Conservation (phyloP, 2,888 invertebrate species). For the Tromatobia lineatoria region DNA sequence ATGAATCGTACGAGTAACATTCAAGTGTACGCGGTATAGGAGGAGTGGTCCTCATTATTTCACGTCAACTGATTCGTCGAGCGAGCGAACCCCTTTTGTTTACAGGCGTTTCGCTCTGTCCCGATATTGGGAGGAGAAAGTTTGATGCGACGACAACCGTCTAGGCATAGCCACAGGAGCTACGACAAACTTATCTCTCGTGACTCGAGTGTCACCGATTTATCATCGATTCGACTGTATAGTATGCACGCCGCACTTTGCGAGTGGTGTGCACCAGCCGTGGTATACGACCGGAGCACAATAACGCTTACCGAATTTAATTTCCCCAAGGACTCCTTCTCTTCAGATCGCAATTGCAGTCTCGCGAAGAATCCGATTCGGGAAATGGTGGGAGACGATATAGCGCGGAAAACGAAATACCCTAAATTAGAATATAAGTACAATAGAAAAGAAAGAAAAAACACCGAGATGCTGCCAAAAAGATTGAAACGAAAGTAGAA, state of each 20-base stretch:
- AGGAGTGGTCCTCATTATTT: too few species aligned
- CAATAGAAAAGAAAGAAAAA: conserved; percentile 1
- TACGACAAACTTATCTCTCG: background rate
- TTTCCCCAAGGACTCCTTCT: conserved; percentile 60
- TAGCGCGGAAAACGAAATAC: background rate
- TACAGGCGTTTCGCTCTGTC: background rate
- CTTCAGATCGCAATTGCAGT: conserved; percentile 52
- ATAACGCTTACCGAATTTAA: conserved; percentile 61
- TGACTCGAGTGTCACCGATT: background rate
- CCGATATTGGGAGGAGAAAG: too few species aligned
- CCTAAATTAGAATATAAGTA: conserved; percentile 14
- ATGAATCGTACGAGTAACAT: too few species aligned
- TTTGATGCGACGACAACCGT: too few species aligned
- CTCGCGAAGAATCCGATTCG: conserved; percentile 57
- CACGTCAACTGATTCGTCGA: too few species aligned
- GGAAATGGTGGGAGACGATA: conserved; percentile 18
- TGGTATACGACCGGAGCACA: conserved; percentile 8
- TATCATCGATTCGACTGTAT: conserved; percentile 48
- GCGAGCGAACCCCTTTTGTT: too few species aligned
- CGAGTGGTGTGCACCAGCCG: background rate
- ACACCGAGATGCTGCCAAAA: conserved; percentile 1
- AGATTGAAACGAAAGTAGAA: background rate
- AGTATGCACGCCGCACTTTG: conserved; percentile 29
- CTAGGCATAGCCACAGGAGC: background rate
- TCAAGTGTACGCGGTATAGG: too few species aligned